Evolutionary conservation across 2,797 vertebrate genomes (phyloP).

Genomic region (Propithecus deckenii): DNA sequence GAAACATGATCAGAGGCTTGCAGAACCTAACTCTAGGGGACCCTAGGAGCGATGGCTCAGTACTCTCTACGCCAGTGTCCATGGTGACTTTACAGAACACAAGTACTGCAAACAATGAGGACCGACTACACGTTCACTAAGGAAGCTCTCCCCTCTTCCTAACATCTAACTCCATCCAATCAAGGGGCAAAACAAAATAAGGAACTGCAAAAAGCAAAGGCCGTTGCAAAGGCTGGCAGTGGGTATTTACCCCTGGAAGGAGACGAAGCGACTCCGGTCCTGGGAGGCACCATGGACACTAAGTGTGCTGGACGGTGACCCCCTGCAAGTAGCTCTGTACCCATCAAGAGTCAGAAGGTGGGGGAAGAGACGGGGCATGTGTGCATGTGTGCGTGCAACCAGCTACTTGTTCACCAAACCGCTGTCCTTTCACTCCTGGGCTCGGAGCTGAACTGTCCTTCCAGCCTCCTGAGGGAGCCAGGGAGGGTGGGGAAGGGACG

Average conservation of each 20-base stretch:
- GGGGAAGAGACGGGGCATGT: accelerated
- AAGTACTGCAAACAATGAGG: neutral
- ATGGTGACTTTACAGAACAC: neutral
- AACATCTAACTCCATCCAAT: no score
- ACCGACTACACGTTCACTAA: accelerated
- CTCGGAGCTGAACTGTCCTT: neutral
- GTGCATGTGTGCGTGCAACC: accelerated
- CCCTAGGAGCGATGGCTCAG: accelerated
- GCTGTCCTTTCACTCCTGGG: neutral
- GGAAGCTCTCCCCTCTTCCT: neutral
- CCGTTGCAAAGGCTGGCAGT: no score
- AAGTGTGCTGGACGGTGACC: accelerated
- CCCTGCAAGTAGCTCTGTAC: accelerated
- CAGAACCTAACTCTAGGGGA: neutral
- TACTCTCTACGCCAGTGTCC: neutral
- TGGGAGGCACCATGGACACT: accelerated
- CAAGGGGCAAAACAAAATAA: neutral
- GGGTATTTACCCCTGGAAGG: neutral
- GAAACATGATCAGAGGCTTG: neutral
- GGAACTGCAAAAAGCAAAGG: neutral
- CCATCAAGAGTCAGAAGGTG: neutral
- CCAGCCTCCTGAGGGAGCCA: neutral
- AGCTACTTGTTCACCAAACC: neutral
- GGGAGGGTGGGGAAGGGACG: neutral
- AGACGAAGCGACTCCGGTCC: accelerated